Base-by-base conservation (phyloP, 2,888 invertebrate species). In the Choristoneura rosaceana region DNA sequence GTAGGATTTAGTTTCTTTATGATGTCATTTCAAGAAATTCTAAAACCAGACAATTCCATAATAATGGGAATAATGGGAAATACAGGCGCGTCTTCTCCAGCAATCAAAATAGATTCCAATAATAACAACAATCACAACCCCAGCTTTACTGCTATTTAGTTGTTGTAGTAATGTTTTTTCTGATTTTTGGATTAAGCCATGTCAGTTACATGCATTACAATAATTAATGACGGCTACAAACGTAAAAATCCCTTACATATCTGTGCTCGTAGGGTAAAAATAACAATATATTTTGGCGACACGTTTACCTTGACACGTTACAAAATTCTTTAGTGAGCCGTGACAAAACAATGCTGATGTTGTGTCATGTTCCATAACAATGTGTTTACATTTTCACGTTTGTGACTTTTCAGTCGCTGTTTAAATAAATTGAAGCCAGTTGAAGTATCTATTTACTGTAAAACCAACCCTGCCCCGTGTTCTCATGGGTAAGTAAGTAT, bases 231-330 rank as follows among this genome's bases (percentile, higher is more conserved):
- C 17, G 9, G 52, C 52, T 17, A 7, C 8, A 17, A 8, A 17
- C 8, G 8, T 15, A 14, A n/a, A 55, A 55, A 12, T 17, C 55
- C 55, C 55, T 25, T 25, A 55, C 25, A 55, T 55, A 52, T 14
- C 33, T 59, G 50, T 33, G 45, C 12, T 2, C 14, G 60, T 38
- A n/a, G 60, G 59, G 75, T 66, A 69, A 60, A 70, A 76, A 77
- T 75, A 78, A 77, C 75, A 76, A 66, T 67, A 43, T 55, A 41
- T 71, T 74, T 76, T 79, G 75, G 77, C 77, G 75, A 70, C 75
- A 63, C 34, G 74, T 33, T 81, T 74, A 74, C 85, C 85, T 85
- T 85, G 85, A 84, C 85, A 82, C 78, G 74, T 74, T 78, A 75
- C 75, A 60, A 33, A 68, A 76, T 77, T 77, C 75, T 75, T 79